Conservation (phyloP, 2,797 vertebrate genomes). For the Hyperoplus immaculatus region DNA sequence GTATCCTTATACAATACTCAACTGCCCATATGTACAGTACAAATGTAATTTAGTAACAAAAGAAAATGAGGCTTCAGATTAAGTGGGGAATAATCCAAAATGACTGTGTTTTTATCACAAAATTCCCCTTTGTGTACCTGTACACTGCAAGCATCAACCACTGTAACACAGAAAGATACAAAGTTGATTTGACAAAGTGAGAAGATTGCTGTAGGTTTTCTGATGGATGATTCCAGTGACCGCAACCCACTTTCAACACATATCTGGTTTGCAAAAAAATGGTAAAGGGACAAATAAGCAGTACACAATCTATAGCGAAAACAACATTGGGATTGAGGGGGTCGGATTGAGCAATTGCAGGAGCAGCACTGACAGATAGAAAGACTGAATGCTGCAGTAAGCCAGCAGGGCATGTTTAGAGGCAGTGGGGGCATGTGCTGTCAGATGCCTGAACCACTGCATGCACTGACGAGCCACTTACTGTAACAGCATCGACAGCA, state of each 20-base stretch:
- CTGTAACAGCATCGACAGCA: constrained; percentile 16
- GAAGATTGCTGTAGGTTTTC: no score
- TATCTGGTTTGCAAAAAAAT: no score
- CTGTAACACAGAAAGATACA: no score
- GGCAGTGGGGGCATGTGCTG: constrained; percentile 21
- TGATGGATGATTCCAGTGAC: no score
- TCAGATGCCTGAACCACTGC: constrained; percentile 1
- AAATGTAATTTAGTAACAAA: not conserved
- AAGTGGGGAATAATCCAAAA: no score
- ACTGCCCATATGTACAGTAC: not conserved
- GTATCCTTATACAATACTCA: not conserved
- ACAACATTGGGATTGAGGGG: not conserved
- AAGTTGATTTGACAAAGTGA: no score
- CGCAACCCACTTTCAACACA: no score
- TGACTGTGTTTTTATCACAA: no score
- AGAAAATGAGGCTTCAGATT: no score
- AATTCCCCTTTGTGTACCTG: no score
- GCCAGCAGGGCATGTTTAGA: constrained; percentile 8
- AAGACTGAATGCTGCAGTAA: not conserved
- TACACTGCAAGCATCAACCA: no score
- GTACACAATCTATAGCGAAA: not conserved
- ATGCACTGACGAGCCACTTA: not conserved
- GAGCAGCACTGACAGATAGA: constrained; percentile 9
- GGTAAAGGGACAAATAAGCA: not conserved
- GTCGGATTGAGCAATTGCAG: not conserved